Base-by-base conservation (phyloP, 2,113 vertebrate species). In the Microtus pennsylvanicus region DNA sequence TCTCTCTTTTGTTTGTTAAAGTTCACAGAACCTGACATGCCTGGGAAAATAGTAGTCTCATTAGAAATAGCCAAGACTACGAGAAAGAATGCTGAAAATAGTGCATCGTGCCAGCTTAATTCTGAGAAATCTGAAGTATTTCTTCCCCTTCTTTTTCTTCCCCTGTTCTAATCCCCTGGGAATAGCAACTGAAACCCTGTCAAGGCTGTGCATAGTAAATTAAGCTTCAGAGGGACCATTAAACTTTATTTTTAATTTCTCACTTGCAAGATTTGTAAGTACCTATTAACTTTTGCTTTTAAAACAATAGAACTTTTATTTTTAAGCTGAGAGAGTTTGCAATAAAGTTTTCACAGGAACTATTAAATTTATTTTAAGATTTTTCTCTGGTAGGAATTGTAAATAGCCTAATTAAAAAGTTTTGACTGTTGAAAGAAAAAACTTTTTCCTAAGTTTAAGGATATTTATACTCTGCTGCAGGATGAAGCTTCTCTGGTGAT, bases 181-280 rank as follows among this genome's bases (percentile, higher is more conserved):
- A 96, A 90, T 94, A 89, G 33, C 58, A 93, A 52, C 47, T 88
- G 21, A 97, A 95, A 92, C 14, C 33, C 52, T 75, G 52, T 96
- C 45, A 90, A 77, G 67, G 16, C 91, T 87, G 45, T 69, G 21
- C 75, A 81, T 61, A 87, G 42, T 7, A 92, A 92, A 97, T 96
- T 74, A 97, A 94, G 82, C 96, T 96, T 97, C 91, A 96, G 10
- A 95, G 95, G 81, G 86, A 96, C 80, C 61, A 96, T 94, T 97
- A 96, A 94, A 92, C 85, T 96, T 93, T 91, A 90, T 83, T 90
- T 94, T 93, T 65, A 75, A 92, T 95, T 91, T 89, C 24, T 91
- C 1, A 95, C 26, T 90, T 94, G 42, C 82, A 90, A 74, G 47
- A 88, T 38, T 88, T 93, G 52, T 94, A 96, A 74, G 94, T 96